Percentiles rank a stretch among this genome's conserved stretches.
Evolutionary conservation across 2,113 vertebrate species (phyloP).

Genomic region (Petroica traversi): DNA sequence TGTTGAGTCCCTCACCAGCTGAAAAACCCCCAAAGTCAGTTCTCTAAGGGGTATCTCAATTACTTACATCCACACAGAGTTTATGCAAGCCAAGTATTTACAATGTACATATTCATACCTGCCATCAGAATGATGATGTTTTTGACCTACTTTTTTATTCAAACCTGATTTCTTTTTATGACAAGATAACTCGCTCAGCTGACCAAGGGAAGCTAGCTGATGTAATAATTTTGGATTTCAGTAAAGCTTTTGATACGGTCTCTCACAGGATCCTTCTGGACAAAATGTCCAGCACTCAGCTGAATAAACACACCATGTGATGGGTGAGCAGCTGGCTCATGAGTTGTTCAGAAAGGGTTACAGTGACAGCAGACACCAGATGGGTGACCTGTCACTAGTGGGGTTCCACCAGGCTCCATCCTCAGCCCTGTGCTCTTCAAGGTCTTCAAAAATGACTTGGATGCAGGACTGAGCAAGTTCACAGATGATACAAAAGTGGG

Average conservation of each 20-base stretch:
- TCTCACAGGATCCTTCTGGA: not conserved
- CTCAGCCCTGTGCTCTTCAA: not conserved
- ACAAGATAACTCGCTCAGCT: not conserved
- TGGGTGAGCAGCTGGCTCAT: not conserved
- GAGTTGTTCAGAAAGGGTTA: fast-evolving
- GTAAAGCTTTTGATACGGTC: not conserved
- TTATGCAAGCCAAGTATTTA: not conserved
- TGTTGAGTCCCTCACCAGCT: not conserved
- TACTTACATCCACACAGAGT: not conserved
- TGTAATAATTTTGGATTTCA: not conserved
- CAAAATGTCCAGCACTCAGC: not conserved
- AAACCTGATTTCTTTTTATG: not conserved
- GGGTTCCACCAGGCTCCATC: not conserved
- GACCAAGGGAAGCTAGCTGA: not conserved
- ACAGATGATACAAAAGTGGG: not conserved
- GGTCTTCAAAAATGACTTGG: not conserved
- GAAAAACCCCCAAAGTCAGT: fast-evolving
- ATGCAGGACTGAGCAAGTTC: not conserved
- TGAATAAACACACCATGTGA: not conserved
- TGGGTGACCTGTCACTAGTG: not conserved
- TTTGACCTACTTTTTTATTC: not conserved
- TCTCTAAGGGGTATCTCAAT: not conserved
- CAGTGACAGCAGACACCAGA: not conserved
- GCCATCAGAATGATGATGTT: not conserved
- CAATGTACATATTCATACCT: not conserved